These are phyloP conservation scores for Hypothenemus hampei DNA, from an alignment of 1,140 invertebrate genomes.

Conservation along the genomic window DNA sequence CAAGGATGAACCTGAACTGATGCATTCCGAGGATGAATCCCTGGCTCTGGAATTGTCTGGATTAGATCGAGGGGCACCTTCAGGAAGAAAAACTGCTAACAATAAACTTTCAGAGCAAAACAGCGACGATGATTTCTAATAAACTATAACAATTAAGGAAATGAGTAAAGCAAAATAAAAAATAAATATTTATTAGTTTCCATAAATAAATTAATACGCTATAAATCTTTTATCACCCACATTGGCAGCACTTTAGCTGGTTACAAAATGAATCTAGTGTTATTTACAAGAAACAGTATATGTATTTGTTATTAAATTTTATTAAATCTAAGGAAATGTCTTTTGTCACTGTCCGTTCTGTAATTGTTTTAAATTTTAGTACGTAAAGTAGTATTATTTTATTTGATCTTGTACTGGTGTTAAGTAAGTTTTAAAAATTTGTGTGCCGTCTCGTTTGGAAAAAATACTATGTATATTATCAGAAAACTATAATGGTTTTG, in stretches of 20 bases:
- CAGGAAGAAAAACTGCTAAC: conserved; percentile 28
- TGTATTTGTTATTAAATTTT: not conserved
- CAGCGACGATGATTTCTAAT: conserved; percentile 45
- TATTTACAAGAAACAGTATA: not conserved
- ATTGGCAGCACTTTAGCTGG: conserved; percentile 30
- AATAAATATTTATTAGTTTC: conserved; percentile 13
- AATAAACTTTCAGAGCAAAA: conserved; percentile 34
- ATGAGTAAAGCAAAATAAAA: conserved; percentile 25
- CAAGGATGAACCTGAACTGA: conserved; percentile 43
- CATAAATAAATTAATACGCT: conserved; percentile 26
- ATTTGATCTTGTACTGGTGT: too few relatives aligned
- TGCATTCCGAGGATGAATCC: conserved; percentile 44
- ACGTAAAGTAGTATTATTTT: too few relatives aligned
- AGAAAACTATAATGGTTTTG: too few relatives aligned
- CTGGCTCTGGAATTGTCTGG: conserved; percentile 38
- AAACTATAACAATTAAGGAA: too few relatives aligned
- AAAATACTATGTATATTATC: too few relatives aligned
- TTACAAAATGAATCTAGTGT: not conserved
- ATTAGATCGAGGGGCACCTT: conserved; percentile 34
- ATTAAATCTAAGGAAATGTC: too few relatives aligned
- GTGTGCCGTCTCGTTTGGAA: too few relatives aligned
- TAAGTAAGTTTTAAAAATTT: too few relatives aligned
- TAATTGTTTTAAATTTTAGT: too few relatives aligned
- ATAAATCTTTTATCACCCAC: conserved; percentile 18
- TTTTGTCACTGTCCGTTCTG: conserved; percentile 38